phyloP scores from a whole-genome alignment of 2,797 vertebrate species.

The Acomys russatus region DNA sequence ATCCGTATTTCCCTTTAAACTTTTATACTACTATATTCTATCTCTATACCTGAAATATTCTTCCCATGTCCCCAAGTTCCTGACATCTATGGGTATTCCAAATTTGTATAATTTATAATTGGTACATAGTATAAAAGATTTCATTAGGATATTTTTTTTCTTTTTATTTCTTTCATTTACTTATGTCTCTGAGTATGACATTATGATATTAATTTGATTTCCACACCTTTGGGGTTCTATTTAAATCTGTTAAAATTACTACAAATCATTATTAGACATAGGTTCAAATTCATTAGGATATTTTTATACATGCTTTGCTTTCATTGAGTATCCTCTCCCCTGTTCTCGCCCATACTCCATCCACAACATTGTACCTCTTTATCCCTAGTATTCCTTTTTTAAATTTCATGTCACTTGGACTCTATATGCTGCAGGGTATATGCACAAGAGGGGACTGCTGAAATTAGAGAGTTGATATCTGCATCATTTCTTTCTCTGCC shows the following conservation, averaged over 20 bases:
- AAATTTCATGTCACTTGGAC: background rate
- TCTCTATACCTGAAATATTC: background rate
- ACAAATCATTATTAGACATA: background rate
- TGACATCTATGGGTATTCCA: background rate
- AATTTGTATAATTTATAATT: background rate
- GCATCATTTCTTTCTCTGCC: background rate
- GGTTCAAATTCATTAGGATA: background rate
- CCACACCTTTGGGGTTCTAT: background rate
- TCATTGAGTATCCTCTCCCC: background rate
- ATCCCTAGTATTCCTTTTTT: background rate
- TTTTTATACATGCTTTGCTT: background rate
- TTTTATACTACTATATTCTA: background rate
- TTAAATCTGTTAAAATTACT: constrained; percentile 17
- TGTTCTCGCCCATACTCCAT: background rate
- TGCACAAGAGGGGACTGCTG: background rate
- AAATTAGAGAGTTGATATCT: constrained; percentile 21
- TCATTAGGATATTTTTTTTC: background rate
- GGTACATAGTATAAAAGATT: background rate
- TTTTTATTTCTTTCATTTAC: too few species aligned
- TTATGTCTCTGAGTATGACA: too few species aligned
- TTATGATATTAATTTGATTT: background rate
- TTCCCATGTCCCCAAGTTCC: too few species aligned
- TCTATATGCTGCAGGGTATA: background rate
- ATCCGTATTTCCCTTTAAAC: background rate
- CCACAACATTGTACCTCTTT: background rate